Base-by-base conservation (phyloP, 2,113 vertebrate genomes). In the Leptosomus discolor region DNA sequence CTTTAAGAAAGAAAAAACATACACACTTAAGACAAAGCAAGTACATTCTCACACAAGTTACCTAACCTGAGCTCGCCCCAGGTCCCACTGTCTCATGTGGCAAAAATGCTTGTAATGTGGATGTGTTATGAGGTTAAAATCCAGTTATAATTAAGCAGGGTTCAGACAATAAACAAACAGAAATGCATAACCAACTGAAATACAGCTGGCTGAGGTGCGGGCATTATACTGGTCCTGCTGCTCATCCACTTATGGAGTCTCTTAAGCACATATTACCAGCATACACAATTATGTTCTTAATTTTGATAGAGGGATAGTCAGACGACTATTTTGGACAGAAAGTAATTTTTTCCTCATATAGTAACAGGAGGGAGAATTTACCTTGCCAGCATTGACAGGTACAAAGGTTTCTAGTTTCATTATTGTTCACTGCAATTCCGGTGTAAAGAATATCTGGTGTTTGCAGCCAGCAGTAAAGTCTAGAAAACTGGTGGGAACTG, bases 241-340 rank as follows among this genome's bases (percentile, higher is more conserved):
- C 30, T 50, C 36, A 70, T n/a, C 64, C 34, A 22, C 32, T 67
- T 57, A 67, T 1, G 1, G 20, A 60, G 41, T 16, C 30, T 56
- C 36, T 70, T 61, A 67, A 61, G 41, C 10, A 36, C 27, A 22
- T 2, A 15, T n/a, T 37, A 56, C 8, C 39, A 83, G 48, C 43
- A 64, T 4, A 53, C 8, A n/a, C 2, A 41, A 12, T 39, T 45
- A 22, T 0, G 0, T 54, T 56, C 58, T 11, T 75, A 7, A 14
- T 75, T 78, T 70, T 43, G 6, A 30, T 41, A 74, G 10, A 56
- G 5, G 8, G 8, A 30, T 6, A 34, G 5, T 46, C 17, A 68
- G n/a, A 32, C 58, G 18, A 41, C 19, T 56, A 3, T 15, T 76
- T 84, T 48, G 20, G 20, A 53, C 2, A 5, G 13, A 79, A 75